phyloP scores from a whole-genome alignment of 2,797 vertebrate genomes.

The Aplochiton taeniatus region DNA sequence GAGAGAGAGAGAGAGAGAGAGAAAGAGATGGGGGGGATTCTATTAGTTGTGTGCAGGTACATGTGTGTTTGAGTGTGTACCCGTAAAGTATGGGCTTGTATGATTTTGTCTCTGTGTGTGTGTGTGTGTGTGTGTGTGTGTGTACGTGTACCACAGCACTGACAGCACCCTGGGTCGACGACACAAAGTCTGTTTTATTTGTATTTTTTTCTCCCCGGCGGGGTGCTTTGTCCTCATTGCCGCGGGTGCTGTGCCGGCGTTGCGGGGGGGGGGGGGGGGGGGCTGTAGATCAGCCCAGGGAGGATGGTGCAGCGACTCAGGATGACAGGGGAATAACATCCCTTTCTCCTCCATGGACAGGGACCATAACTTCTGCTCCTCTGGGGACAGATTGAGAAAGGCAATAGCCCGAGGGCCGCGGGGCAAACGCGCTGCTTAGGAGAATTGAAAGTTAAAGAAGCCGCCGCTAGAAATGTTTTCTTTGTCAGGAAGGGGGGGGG shows the following conservation, averaged over 20 bases:
- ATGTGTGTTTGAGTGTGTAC: too few species aligned
- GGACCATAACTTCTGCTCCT: constrained; percentile 98
- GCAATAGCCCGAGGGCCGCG: constrained; percentile 96
- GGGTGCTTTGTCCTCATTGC: neutral
- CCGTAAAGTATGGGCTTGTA: too few species aligned
- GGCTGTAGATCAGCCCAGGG: constrained; percentile 93
- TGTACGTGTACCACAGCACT: neutral
- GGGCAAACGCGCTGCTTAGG: constrained; percentile 90
- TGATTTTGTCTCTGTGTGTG: constrained; percentile 2
- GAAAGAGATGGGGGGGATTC: neutral
- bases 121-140: constrained; percentile 10
- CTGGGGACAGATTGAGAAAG: constrained; percentile 99
- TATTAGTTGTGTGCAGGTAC: too few species aligned
- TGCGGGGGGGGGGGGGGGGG: constrained; percentile 48
- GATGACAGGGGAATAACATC: constrained; percentile 99
- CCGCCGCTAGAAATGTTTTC: constrained; percentile 71
- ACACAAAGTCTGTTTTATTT: too few species aligned
- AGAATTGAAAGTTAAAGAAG: constrained; percentile 98
- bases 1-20: neutral
- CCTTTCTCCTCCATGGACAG: constrained; percentile 99
- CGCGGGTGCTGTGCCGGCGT: neutral
- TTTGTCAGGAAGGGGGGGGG: constrained; percentile 30
- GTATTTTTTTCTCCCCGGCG: too few species aligned
- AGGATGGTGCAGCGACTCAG: constrained; percentile 85
- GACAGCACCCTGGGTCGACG: too few species aligned